phyloP scores from a whole-genome alignment of 2,888 invertebrate species.

The Polia nebulosa region DNA sequence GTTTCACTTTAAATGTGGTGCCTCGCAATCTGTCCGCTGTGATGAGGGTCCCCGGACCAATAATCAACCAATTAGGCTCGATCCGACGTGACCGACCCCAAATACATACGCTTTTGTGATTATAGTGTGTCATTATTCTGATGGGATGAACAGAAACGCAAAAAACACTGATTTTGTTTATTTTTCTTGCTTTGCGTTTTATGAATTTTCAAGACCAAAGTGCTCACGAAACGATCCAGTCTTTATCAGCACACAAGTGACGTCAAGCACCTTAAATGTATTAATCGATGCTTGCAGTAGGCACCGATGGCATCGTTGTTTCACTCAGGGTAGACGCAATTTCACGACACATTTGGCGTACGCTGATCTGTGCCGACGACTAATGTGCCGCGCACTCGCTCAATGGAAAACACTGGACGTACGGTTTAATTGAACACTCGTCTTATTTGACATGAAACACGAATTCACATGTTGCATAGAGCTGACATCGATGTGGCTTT shows the following conservation, averaged over 20 bases:
- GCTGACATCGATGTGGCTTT: not conserved
- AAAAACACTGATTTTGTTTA: not conserved
- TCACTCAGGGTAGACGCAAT: conserved; percentile 32
- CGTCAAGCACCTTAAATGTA: not conserved
- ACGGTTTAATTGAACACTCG: conserved; percentile 9
- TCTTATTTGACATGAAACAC: conserved; percentile 11
- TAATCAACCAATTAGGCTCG: conserved; percentile 50
- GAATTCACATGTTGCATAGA: not conserved
- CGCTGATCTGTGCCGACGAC: conserved; percentile 30
- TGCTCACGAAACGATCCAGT: not conserved
- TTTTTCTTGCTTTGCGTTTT: not conserved
- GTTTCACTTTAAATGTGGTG: conserved; percentile 58
- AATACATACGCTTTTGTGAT: conserved; percentile 29
- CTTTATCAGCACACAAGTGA: not conserved
- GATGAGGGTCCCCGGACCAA: conserved; percentile 57
- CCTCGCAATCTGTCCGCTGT: conserved; percentile 43
- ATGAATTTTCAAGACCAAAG: not conserved
- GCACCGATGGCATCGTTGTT: conserved; percentile 6
- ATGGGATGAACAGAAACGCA: not conserved
- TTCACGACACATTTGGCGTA: conserved; percentile 45
- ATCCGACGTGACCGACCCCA: conserved; percentile 38
- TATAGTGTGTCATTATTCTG: conserved; percentile 15
- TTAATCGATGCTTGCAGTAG: not conserved
- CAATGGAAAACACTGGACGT: not conserved
- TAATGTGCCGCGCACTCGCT: conserved; percentile 35